Evolutionary conservation across 2,888 invertebrate genomes (phyloP).

Genomic region (Protophormia terraenovae): DNA sequence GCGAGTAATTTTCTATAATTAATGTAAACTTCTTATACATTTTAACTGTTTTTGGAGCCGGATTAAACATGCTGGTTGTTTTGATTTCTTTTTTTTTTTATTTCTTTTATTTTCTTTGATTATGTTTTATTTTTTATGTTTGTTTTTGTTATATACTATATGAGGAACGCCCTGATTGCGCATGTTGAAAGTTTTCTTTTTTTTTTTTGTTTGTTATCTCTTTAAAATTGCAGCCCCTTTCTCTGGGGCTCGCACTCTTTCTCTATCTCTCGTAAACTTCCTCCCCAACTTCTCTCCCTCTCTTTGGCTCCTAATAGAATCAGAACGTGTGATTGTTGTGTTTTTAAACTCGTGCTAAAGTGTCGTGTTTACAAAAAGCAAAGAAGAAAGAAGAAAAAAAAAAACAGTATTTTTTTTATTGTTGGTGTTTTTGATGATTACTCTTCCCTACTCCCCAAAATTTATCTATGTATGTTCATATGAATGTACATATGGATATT

Average conservation of each 20-base stretch:
- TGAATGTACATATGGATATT: too few relatives aligned
- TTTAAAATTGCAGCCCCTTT: background rate
- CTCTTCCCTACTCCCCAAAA: slow-evolving; percentile 45
- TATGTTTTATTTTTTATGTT: slow-evolving; percentile 2
- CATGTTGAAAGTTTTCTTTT: slow-evolving; percentile 36
- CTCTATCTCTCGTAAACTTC: background rate
- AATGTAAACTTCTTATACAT: background rate
- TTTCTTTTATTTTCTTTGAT: background rate
- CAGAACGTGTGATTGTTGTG: slow-evolving; percentile 31
- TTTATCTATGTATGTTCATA: too few relatives aligned
- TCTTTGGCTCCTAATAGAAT: background rate
- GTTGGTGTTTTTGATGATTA: background rate
- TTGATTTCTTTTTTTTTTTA: background rate
- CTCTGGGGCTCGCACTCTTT: background rate
- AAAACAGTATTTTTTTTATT: background rate
- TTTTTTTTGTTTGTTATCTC: background rate
- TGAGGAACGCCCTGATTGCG: slow-evolving; percentile 59
- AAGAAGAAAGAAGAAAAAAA: background rate
- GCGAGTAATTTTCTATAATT: background rate
- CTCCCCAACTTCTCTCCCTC: background rate
- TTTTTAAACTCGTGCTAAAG: slow-evolving; percentile 53
- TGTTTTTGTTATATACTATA: background rate
- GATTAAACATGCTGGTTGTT: background rate
- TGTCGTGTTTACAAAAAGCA: slow-evolving; percentile 40
- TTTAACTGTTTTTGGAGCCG: slow-evolving; percentile 38